Evolutionary conservation across 2,797 vertebrate species (phyloP).

Genomic region (Megaceryle alcyon): DNA sequence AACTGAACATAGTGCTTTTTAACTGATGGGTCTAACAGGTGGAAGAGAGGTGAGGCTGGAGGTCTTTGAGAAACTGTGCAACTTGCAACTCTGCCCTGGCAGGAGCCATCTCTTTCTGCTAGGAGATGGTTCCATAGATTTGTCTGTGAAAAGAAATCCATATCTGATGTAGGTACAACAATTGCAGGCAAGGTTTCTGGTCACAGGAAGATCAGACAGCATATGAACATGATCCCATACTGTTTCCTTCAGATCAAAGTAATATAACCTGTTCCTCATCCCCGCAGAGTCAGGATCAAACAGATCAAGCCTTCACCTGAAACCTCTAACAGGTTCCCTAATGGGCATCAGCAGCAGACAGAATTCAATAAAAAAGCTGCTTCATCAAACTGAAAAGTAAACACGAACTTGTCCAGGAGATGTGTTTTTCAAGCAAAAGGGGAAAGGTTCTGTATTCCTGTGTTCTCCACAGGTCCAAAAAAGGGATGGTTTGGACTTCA

Average conservation of each 20-base stretch:
- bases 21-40: not conserved
- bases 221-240: not conserved
- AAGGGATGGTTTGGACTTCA: not conserved
- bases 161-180: not conserved
- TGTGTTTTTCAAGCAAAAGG: not conserved
- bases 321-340: not conserved
- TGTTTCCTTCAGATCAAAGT: not conserved
- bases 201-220: not conserved
- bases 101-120: not conserved
- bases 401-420: not conserved
- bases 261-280: not conserved
- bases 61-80: not conserved
- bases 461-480: not conserved
- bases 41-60: not conserved
- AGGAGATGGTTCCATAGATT: not conserved
- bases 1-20: not conserved
- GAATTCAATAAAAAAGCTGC: not conserved
- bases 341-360: not conserved
- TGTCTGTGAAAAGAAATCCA: not conserved
- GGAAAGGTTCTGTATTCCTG: not conserved
- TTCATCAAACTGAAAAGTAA: not conserved
- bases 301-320: not conserved
- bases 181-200: not conserved
- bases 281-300: not conserved
- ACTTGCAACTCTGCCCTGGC: not conserved